phyloP scores from a whole-genome alignment of 2,797 vertebrate species.

The Podarcis siculus region DNA sequence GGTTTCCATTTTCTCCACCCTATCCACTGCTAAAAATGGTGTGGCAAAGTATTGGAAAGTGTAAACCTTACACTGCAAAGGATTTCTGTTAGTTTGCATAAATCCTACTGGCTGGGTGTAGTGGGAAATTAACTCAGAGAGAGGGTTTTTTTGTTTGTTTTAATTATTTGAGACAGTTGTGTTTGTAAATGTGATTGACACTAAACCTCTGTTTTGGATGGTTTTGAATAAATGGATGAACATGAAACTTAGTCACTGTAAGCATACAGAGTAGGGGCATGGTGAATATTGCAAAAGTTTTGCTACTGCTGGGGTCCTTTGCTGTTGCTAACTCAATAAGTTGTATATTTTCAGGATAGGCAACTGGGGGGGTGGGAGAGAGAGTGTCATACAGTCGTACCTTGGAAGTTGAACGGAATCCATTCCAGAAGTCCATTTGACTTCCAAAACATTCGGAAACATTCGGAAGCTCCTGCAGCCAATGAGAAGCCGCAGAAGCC shows the following conservation, averaged over 20 bases:
- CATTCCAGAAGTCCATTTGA: too few species aligned
- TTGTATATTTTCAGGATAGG: too few species aligned
- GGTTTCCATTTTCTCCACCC: background rate
- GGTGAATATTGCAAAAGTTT: slow-evolving; percentile 47
- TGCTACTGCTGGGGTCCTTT: slow-evolving; percentile 33
- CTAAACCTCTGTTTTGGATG: slow-evolving; percentile 71
- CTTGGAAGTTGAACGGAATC: too few species aligned
- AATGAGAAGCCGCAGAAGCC: too few species aligned
- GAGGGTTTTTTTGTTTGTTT: slow-evolving; percentile 66
- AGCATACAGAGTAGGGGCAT: slow-evolving; percentile 58
- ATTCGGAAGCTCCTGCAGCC: too few species aligned
- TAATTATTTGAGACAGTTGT: slow-evolving; percentile 67
- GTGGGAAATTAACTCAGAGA: slow-evolving; percentile 65
- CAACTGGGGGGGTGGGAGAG: too few species aligned
- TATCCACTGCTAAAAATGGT: background rate
- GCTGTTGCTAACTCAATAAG: slow-evolving; percentile 44
- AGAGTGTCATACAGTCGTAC: too few species aligned
- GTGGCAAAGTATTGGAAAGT: slow-evolving; percentile 8
- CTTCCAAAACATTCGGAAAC: too few species aligned
- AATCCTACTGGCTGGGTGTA: slow-evolving; percentile 56
- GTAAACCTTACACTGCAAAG: slow-evolving; percentile 50
- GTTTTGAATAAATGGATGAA: slow-evolving; percentile 67
- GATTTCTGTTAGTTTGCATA: slow-evolving; percentile 64
- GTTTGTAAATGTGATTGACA: slow-evolving; percentile 74
- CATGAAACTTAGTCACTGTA: slow-evolving; percentile 64